Evolutionary conservation across 2,888 invertebrate genomes (phyloP), one percentile per base, ranked within the genome.

Genomic region (Lysandra bellargus): DNA sequence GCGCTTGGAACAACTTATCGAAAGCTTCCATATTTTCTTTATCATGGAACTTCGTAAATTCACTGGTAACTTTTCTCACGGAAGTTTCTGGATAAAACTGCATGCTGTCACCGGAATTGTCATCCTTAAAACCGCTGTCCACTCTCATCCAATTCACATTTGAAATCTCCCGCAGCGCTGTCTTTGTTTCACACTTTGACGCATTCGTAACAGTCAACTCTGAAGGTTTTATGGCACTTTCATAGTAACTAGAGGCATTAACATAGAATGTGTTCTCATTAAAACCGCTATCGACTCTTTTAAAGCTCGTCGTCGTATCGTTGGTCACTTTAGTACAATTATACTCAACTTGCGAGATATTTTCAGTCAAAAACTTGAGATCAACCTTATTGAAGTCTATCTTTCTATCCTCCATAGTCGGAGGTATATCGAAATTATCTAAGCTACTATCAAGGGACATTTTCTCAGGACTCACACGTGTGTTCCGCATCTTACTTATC

Each of bases 181-280:
- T 88, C 82, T 90, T 89, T 79, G 83, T 86, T 81, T 82, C 85
- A 80, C 84, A 83, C 79, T 87, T 88, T 2, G 90, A 88, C 79
- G 86, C 78, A 81, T 89, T 89, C 44, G 92, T 92, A 74, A 93
- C 89, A 40, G 93, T 94, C 82, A 94, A 83, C 84, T 93, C 94
- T n/a, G 93, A 93, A 60, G 93, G 93, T 86, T 93, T 93, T 91
- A 94, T 94, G 89, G 93, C 92, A 90, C 94, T 92, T 85, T 93
- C 93, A 80, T 94, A 94, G 82, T 93, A 93, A 88, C 94, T 93
- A 84, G 93, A 93, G 69, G 91, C 91, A 82, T 92, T 92, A 7
- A 87, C 86, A 84, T 90, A 93, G 80, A 92, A 93, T 5, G 92
- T 93, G 77, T 92, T 91, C 80, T 95, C 95, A 80, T 92, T 92